These are phyloP conservation scores for Chaitophorus viminalis DNA, from an alignment of 2,888 invertebrate species.

Conservation along the genomic window DNA sequence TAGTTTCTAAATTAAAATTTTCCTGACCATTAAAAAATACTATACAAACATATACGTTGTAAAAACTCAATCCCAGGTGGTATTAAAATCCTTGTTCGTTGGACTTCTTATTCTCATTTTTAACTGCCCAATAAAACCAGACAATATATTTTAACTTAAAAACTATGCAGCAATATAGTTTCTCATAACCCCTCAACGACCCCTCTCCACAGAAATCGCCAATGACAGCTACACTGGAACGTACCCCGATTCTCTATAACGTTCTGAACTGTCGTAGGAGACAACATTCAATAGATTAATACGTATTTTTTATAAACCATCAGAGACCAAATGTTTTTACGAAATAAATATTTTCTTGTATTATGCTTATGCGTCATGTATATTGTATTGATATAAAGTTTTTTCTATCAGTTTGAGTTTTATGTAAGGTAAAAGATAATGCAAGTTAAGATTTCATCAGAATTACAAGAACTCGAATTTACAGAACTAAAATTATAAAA, in stretches of 20 bases:
- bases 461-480: too few species aligned
- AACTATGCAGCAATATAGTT: constrained; percentile 16
- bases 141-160: constrained; percentile 7
- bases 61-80: constrained; percentile 14
- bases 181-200: too few species aligned
- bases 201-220: neutral
- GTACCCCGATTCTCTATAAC: too few species aligned
- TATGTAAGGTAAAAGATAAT: too few species aligned
- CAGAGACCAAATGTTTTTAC: neutral
- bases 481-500: too few species aligned
- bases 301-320: neutral
- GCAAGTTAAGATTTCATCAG: too few species aligned
- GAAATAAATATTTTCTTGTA: neutral
- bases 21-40: neutral
- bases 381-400: too few species aligned
- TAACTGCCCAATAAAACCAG: constrained; percentile 18
- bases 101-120: neutral
- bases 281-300: neutral
- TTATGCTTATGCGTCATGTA: neutral
- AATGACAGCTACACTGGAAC: constrained; percentile 29
- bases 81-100: constrained; percentile 5
- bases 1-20: neutral
- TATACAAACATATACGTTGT: neutral
- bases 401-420: too few species aligned
- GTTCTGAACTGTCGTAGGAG: neutral